Conservation (phyloP, 2,113 vertebrate species). For the Pimephales promelas region DNA sequence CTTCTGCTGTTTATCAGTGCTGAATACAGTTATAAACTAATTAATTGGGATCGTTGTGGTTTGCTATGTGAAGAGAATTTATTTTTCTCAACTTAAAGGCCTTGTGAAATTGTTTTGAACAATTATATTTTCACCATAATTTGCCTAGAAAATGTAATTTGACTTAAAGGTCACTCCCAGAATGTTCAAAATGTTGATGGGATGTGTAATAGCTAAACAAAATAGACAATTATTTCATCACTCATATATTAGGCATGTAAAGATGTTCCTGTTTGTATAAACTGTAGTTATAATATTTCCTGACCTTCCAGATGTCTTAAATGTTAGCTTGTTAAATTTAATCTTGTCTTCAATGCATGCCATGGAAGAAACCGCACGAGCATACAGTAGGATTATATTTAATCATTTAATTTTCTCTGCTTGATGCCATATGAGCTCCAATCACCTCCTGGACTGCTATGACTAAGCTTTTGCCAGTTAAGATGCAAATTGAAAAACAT, state of each 20-base stretch:
- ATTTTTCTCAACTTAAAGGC: not conserved
- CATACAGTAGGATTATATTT: not conserved
- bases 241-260: not conserved
- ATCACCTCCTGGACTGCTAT: not conserved
- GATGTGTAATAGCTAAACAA: not conserved
- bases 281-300: slow-evolving; percentile 26
- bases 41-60: not conserved
- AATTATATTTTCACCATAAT: not conserved
- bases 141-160: not conserved
- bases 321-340: slow-evolving; percentile 53
- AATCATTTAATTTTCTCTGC: not conserved
- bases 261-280: slow-evolving; percentile 41
- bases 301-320: slow-evolving; percentile 48
- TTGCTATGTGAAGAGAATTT: not conserved
- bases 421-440: not conserved
- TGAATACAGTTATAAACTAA: not conserved
- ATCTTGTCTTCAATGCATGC: slow-evolving; percentile 10
- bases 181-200: not conserved
- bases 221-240: not conserved
- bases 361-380: not conserved
- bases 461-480: not conserved
- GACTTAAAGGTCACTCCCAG: not conserved
- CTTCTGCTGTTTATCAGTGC: slow-evolving; percentile 17
- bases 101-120: not conserved
- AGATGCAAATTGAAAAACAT: not conserved